Percentiles rank a stretch among this genome's conserved stretches.
These are phyloP conservation scores for Phymastichus coffea DNA, from an alignment of 1,140 invertebrate species.

Conservation along the genomic window DNA sequence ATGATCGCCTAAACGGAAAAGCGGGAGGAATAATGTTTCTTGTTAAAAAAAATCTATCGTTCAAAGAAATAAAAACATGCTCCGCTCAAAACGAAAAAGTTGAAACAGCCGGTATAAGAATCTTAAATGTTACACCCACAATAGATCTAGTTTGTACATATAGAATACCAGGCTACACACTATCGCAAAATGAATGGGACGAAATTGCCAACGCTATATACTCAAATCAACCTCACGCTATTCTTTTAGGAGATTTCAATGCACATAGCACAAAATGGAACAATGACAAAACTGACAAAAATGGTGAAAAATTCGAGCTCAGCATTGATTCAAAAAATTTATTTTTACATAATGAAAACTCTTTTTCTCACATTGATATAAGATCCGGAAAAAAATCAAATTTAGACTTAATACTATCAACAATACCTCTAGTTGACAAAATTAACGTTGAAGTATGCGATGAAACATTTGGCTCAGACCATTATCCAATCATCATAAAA, in stretches of 20 bases:
- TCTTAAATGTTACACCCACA: background rate
- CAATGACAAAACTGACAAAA: conserved; percentile 1
- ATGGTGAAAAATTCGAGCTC: background rate
- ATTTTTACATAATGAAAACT: background rate
- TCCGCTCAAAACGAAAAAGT: background rate
- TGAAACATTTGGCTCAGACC: background rate
- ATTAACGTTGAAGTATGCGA: background rate
- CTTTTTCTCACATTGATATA: conserved; percentile 1
- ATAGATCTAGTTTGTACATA: conserved; percentile 9
- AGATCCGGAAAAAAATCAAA: background rate
- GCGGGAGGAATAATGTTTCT: background rate
- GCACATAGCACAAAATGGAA: conserved; percentile 18
- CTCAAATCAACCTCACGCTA: background rate
- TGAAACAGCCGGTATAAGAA: background rate
- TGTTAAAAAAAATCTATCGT: background rate
- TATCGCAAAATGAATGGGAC: conserved; percentile 1
- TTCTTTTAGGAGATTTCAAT: conserved; percentile 19
- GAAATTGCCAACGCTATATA: background rate
- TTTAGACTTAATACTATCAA: too few species aligned
- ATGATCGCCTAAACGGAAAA: background rate
- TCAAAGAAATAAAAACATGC: background rate
- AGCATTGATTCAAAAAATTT: background rate
- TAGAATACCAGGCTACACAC: background rate
- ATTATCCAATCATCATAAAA: conserved; percentile 4
- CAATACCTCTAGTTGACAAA: background rate